phyloP scores from a whole-genome alignment of 2,888 invertebrate genomes.

The Rhopalosiphum nymphaeae region DNA sequence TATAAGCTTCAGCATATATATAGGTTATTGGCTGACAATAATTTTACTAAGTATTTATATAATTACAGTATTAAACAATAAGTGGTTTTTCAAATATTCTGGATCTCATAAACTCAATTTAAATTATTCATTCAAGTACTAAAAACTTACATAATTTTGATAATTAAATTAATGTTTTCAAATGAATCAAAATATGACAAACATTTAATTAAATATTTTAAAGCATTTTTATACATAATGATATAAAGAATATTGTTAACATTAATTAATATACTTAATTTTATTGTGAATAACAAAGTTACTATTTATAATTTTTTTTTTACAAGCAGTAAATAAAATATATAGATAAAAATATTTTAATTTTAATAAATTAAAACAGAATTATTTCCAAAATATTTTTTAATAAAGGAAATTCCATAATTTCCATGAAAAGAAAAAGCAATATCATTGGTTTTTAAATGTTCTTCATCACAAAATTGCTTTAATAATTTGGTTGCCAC shows the following conservation, averaged over 20 bases:
- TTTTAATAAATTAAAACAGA: constrained; percentile 44
- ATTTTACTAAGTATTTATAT: not conserved
- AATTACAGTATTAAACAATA: too few species aligned
- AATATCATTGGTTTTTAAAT: constrained; percentile 34
- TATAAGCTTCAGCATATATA: not conserved
- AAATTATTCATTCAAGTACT: not conserved
- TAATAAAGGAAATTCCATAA: constrained; percentile 31
- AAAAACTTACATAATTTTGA: not conserved
- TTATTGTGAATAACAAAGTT: not conserved
- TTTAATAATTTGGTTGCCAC: constrained; percentile 50
- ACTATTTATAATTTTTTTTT: not conserved
- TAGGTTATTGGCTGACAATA: not conserved
- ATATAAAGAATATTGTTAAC: not conserved
- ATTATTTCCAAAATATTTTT: constrained; percentile 45
- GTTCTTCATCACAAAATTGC: constrained; percentile 23
- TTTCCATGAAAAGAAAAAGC: constrained; percentile 38
- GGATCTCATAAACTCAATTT: not conserved
- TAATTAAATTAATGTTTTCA: not conserved
- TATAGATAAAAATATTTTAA: not conserved
- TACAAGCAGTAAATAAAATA: not conserved
- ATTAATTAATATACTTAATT: not conserved
- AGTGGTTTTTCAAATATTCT: not conserved
- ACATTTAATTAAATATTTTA: not conserved
- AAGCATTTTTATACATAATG: not conserved
- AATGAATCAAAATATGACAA: not conserved